Evolutionary conservation across 2,888 invertebrate species (phyloP), one percentile per base, ranked within the genome.

Genomic region (Pomacea canaliculata): DNA sequence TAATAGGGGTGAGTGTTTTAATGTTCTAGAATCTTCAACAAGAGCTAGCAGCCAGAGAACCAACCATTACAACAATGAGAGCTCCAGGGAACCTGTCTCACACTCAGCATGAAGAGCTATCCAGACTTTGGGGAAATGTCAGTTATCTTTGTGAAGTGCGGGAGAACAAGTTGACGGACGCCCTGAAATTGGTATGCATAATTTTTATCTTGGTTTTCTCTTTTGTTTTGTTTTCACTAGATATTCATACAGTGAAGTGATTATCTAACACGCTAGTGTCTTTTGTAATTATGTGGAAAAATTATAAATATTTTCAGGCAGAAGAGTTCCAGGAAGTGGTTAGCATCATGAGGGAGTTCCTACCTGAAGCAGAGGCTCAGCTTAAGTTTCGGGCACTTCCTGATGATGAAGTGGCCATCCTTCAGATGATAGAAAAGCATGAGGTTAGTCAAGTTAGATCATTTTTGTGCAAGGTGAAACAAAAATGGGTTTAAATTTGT

Each of bases 251-350:
- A 37, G 37, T 37, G 37, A 37, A 37, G 37, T 37, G 37, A 37
- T 37, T 37, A 37, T 37, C 37, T 37, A 37, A 37, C 5, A 37
- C 4, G 37, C 37, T 1, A 37, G 37, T 37, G 37, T 37, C 37
- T 37, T 37, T 5, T 5, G 37, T 37, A 37, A 37, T 37, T 37
- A 37, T 37, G 37, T 37, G 37, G 37, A 37, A 37, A 37, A 37
- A 37, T 37, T 37, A 37, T 37, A 37, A 37, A 37, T 5, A 37
- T 37, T 76, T 79, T 19, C 77, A 90, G 90, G 90, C 90, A 71
- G 89, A 89, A 82, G 90, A 90, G 80, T 90, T 90, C 85, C 89
- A 90, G 78, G 86, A 86, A 51, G 88, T 88, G 16, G 90, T 90
- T 51, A 88, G 88, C 67, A 85, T 87, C 68, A 87, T 90, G 85